Percentiles rank a stretch among this genome's conserved stretches.
Conservation (phyloP, 2,797 vertebrate genomes). For the Prionace glauca region DNA sequence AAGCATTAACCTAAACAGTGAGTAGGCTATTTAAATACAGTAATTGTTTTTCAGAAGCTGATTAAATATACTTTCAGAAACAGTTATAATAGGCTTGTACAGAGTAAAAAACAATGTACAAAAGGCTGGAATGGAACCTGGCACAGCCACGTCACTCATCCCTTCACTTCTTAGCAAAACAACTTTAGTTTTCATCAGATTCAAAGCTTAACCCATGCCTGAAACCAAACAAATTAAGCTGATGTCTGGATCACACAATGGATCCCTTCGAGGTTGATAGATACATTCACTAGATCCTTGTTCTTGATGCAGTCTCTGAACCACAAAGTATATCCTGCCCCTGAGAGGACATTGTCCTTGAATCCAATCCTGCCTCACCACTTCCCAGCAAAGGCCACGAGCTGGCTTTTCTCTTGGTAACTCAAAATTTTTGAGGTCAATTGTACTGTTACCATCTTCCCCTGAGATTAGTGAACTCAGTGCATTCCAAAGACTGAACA, state of each 20-base stretch:
- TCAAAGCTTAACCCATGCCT: neutral
- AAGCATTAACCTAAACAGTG: neutral
- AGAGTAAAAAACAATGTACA: neutral
- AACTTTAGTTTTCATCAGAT: neutral
- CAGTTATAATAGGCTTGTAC: neutral
- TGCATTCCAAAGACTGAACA: neutral
- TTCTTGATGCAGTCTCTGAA: slow-evolving; percentile 90
- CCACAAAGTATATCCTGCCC: slow-evolving; percentile 79
- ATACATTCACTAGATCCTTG: slow-evolving; percentile 93
- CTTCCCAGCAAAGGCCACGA: neutral
- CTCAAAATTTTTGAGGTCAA: neutral
- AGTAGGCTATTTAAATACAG: neutral
- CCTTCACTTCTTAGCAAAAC: neutral
- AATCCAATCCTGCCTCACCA: neutral
- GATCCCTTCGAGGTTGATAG: slow-evolving; percentile 96
- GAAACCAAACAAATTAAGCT: neutral
- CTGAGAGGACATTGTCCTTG: neutral
- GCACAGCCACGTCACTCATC: neutral
- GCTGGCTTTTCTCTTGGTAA: neutral
- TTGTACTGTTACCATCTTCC: neutral
- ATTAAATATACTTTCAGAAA: neutral
- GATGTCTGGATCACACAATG: slow-evolving; percentile 45
- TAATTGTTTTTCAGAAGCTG: neutral
- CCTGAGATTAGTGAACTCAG: neutral
- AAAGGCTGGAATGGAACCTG: neutral